Percentiles rank a stretch among this genome's conserved stretches.
Conservation (phyloP, 2,113 vertebrate genomes). For the Eulemur rufifrons region DNA sequence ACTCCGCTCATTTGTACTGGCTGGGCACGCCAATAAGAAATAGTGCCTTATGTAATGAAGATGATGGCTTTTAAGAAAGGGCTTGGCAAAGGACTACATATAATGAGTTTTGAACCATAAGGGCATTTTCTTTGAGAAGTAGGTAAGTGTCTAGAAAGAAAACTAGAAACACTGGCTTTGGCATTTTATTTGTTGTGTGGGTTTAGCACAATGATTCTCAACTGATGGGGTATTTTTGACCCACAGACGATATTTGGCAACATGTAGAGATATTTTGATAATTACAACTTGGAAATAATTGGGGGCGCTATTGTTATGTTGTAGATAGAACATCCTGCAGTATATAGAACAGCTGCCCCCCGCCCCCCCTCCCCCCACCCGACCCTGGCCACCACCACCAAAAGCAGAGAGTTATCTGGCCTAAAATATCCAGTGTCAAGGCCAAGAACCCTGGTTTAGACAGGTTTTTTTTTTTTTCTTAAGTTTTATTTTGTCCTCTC, state of each 20-base stretch:
- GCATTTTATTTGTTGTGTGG: background rate
- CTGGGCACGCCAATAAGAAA: background rate
- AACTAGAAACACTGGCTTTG: background rate
- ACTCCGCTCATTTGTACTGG: background rate
- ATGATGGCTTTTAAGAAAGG: background rate
- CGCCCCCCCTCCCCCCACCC: too few relatives aligned
- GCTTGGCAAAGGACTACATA: background rate
- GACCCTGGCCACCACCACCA: too few relatives aligned
- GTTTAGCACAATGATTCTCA: background rate
- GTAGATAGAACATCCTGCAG: background rate
- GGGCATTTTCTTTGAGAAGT: background rate
- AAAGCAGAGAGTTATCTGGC: background rate
- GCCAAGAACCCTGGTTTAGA: background rate
- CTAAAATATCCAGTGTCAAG: background rate
- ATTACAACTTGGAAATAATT: background rate
- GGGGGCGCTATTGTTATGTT: background rate
- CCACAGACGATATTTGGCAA: background rate
- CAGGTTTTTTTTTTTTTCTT: background rate
- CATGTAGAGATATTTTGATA: background rate
- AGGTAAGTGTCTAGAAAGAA: background rate
- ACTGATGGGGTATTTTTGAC: background rate
- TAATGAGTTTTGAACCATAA: background rate
- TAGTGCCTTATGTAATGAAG: background rate
- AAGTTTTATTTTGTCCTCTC: background rate
- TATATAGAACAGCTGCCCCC: background rate